Percentiles rank a stretch among this genome's conserved stretches.
Conservation (phyloP, 2,113 vertebrate species). For the Scomber scombrus region DNA sequence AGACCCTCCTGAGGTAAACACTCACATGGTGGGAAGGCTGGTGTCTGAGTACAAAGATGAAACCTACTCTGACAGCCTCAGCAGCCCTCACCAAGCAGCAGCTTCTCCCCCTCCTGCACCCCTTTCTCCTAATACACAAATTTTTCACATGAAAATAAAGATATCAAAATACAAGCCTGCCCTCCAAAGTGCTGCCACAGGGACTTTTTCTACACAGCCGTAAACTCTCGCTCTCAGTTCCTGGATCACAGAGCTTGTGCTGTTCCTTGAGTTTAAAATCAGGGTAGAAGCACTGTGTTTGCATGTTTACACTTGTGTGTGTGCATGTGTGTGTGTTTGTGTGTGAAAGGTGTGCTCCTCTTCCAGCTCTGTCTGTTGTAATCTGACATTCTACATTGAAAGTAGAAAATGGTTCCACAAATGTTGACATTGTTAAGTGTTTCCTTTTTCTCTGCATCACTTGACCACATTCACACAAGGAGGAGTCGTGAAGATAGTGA, state of each 20-base stretch:
- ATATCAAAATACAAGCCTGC: conserved; percentile 52
- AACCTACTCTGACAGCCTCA: conserved; percentile 42
- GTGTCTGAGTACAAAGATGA: conserved; percentile 43
- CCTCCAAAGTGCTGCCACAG: conserved; percentile 39
- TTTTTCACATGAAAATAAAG: conserved; percentile 56
- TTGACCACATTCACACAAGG: conserved; percentile 12
- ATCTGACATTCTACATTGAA: conserved; percentile 14
- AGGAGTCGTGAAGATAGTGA: conserved; percentile 30
- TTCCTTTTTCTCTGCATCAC: conserved; percentile 13
- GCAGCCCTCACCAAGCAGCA: not conserved
- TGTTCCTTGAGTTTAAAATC: conserved; percentile 38
- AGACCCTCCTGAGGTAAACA: conserved; percentile 59
- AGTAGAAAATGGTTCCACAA: not conserved
- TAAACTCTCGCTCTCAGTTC: conserved; percentile 40
- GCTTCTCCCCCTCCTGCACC: not conserved
- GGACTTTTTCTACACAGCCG: conserved; percentile 15
- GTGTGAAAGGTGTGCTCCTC: conserved; percentile 18
- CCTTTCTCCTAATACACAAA: conserved; percentile 9
- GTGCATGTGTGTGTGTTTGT: no score
- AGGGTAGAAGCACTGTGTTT: conserved; percentile 21
- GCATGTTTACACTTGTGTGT: conserved; percentile 30
- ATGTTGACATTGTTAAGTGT: conserved; percentile 23
- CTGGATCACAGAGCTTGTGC: conserved; percentile 30
- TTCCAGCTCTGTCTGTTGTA: not conserved
- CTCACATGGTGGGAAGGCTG: conserved; percentile 36